These are phyloP conservation scores for Blastomussa wellsi DNA, from an alignment of 92 coral and sea anemone species.

Conservation along the genomic window DNA sequence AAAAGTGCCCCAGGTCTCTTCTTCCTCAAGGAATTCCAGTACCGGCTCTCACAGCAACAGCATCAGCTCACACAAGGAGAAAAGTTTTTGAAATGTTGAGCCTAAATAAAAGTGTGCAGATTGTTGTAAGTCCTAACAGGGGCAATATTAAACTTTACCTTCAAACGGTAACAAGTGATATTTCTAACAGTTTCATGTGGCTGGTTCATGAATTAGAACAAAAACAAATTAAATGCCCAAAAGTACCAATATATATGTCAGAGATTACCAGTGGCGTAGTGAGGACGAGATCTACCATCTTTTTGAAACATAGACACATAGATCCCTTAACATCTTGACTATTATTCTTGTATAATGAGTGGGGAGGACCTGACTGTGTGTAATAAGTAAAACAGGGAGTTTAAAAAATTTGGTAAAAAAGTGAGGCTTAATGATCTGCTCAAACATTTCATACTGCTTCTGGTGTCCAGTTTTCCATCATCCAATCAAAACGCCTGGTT, in stretches of 20 bases:
- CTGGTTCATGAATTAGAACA: conserved; percentile 25
- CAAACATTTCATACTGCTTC: too few relatives aligned
- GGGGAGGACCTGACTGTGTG: too few relatives aligned
- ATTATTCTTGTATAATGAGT: too few relatives aligned
- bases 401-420: too few relatives aligned
- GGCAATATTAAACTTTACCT: conserved; percentile 50
- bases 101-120: conserved; percentile 46
- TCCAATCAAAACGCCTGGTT: too few relatives aligned
- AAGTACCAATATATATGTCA: conserved; percentile 37
- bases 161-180: conserved; percentile 37
- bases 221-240: conserved; percentile 15
- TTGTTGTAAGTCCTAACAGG: conserved; percentile 54
- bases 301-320: too few relatives aligned
- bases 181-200: conserved; percentile 42
- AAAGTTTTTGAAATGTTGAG: conserved; percentile 33
- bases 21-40: conserved; percentile 44
- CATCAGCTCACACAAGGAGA: conserved; percentile 36
- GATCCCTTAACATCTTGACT: too few relatives aligned
- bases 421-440: too few relatives aligned
- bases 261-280: conserved; percentile 28
- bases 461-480: too few relatives aligned
- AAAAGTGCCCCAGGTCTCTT: too few relatives aligned
- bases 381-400: too few relatives aligned
- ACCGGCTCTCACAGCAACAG: conserved; percentile 59
- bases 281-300: conserved; percentile 29